phyloP scores from a whole-genome alignment of 2,113 vertebrate genomes.

The Rhodinocichla rosea region DNA sequence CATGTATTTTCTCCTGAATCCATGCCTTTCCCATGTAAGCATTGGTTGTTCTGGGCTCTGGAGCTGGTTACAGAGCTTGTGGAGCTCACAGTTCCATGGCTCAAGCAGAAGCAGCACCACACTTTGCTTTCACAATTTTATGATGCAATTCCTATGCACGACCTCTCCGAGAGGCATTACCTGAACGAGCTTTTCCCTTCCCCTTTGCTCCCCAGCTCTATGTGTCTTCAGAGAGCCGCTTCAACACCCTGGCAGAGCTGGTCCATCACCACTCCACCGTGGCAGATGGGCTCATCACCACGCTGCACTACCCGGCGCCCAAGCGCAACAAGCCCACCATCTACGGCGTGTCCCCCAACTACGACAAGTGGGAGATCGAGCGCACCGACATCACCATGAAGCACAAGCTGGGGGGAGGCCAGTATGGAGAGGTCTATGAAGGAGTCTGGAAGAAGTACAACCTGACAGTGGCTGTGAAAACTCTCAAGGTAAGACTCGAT shows the following conservation, averaged over 20 bases:
- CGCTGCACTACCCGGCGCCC: conserved; percentile 94
- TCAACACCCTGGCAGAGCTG: conserved; percentile 94
- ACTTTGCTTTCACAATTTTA: background rate
- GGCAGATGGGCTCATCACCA: conserved; percentile 95
- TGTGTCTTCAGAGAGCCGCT: conserved; percentile 97
- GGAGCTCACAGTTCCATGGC: background rate
- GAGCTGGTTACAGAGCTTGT: background rate
- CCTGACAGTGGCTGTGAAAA: conserved; percentile 96
- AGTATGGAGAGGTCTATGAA: conserved; percentile 98
- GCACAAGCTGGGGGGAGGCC: conserved; percentile 96
- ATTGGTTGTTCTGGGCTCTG: background rate
- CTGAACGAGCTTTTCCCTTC: background rate
- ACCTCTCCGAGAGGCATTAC: fast-evolving
- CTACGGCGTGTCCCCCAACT: conserved; percentile 97
- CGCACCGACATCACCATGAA: conserved; percentile 99
- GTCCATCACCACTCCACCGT: conserved; percentile 98
- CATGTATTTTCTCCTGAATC: background rate
- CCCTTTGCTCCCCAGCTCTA: conserved; percentile 81
- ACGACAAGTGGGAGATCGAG: conserved; percentile 99
- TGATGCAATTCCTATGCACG: fast-evolving
- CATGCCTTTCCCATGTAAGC: background rate
- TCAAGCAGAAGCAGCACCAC: fast-evolving
- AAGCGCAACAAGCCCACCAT: conserved; percentile 99
- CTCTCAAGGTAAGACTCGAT: conserved; percentile 82
- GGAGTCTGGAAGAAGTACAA: conserved; percentile 99